Evolutionary conservation across 2,888 invertebrate species (phyloP).

Genomic region (Euphydryas editha): DNA sequence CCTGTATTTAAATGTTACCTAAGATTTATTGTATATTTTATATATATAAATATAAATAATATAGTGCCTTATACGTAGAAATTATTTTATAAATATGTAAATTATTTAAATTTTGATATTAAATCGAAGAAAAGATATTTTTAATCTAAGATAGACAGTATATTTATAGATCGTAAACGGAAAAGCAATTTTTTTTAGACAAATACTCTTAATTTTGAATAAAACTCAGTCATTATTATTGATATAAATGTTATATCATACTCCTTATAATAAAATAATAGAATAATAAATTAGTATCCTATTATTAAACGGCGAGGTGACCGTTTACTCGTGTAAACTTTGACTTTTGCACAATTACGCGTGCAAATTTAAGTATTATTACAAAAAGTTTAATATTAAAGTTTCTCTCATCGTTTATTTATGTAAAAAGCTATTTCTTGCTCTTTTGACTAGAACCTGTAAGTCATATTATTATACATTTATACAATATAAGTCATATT

Average conservation of each 20-base stretch:
- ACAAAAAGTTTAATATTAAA: too few relatives aligned
- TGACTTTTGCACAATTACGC: background rate
- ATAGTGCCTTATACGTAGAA: slow-evolving; percentile 22
- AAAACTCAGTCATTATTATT: background rate
- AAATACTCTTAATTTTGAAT: slow-evolving; percentile 2
- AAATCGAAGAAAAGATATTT: slow-evolving; percentile 1
- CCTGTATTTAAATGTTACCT: slow-evolving; percentile 19
- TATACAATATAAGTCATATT: too few relatives aligned
- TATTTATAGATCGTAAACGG: background rate
- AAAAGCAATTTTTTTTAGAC: background rate
- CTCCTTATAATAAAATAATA: background rate
- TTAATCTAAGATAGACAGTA: background rate
- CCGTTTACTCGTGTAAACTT: background rate
- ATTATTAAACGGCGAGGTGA: background rate
- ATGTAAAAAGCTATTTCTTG: too few relatives aligned
- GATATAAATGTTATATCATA: slow-evolving; percentile 2
- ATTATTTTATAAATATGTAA: slow-evolving; percentile 25
- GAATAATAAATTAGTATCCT: background rate
- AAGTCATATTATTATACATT: too few relatives aligned
- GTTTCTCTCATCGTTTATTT: too few relatives aligned
- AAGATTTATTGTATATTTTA: slow-evolving; percentile 20
- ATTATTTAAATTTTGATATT: slow-evolving; percentile 16
- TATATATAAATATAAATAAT: background rate
- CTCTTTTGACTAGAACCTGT: too few relatives aligned
- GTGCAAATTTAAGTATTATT: background rate